These are phyloP conservation scores for Oreortyx pictus DNA, from an alignment of 2,797 vertebrate species.

Conservation along the genomic window DNA sequence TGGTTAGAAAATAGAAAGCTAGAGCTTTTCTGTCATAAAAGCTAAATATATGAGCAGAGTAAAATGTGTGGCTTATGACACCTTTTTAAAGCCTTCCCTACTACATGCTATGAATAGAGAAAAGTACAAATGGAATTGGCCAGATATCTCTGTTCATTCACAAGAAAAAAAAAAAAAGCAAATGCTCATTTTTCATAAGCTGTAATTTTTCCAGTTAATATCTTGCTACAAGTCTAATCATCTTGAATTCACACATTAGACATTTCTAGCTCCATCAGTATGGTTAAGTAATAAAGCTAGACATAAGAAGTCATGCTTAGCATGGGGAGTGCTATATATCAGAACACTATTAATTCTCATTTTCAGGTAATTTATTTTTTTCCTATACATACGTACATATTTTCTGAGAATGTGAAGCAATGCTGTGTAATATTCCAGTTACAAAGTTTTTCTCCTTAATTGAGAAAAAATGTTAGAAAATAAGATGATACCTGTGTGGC, in stretches of 20 bases:
- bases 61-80: not conserved
- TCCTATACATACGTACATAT: not conserved
- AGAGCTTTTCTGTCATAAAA: not conserved
- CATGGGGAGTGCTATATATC: not conserved
- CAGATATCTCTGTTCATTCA: not conserved
- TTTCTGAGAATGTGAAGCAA: not conserved
- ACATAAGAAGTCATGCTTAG: not conserved
- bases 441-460: constrained; percentile 35
- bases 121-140: not conserved
- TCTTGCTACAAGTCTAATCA: constrained; percentile 50
- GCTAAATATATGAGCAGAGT: not conserved
- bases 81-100: not conserved
- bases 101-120: not conserved
- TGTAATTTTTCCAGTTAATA: constrained; percentile 46
- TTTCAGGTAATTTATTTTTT: not conserved
- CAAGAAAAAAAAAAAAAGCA: constrained; percentile 1
- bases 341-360: constrained; percentile 55
- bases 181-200: constrained; percentile 40
- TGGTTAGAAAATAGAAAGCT: not conserved
- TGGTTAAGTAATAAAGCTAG: constrained; percentile 50
- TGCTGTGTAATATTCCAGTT: not conserved
- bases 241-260: constrained; percentile 30
- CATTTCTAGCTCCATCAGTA: constrained; percentile 21
- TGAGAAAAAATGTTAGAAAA: constrained; percentile 65
- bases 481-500: constrained; percentile 30